phyloP scores from a whole-genome alignment of 1,140 invertebrate genomes.

The Sitophilus oryzae region DNA sequence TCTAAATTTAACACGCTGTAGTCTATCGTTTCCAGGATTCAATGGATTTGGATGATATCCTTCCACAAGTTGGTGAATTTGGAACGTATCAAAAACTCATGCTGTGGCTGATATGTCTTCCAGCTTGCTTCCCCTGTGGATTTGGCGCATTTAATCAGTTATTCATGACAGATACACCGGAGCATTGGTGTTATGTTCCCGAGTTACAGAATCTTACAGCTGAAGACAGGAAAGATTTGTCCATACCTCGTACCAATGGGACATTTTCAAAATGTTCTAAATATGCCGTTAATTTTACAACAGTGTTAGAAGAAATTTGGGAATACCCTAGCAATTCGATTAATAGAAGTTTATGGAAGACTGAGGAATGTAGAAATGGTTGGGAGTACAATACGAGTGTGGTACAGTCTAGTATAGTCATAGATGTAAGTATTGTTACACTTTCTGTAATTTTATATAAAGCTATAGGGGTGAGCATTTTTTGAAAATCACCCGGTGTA shows the following conservation, averaged over 20 bases:
- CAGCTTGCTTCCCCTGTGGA: slow-evolving; percentile 81
- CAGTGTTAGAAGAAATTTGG: slow-evolving; percentile 41
- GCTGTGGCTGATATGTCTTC: slow-evolving; percentile 79
- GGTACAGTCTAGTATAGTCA: slow-evolving; percentile 70
- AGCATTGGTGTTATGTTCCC: slow-evolving; percentile 74
- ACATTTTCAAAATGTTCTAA: slow-evolving; percentile 56
- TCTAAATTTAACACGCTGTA: no score
- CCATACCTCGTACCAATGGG: slow-evolving; percentile 55
- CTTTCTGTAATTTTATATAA: no score
- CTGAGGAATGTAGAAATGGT: slow-evolving; percentile 65
- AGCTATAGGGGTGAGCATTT: no score
- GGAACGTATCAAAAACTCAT: slow-evolving; percentile 80
- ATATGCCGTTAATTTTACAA: slow-evolving; percentile 67
- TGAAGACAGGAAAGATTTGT: slow-evolving; percentile 55
- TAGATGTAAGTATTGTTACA: slow-evolving; percentile 56
- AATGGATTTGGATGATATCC: slow-evolving; percentile 74
- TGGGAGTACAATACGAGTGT: slow-evolving; percentile 72
- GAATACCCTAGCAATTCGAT: slow-evolving; percentile 36
- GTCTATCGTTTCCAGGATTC: background rate
- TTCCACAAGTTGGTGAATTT: slow-evolving; percentile 81
- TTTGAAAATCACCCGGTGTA: no score
- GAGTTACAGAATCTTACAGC: slow-evolving; percentile 54
- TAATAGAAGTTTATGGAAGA: slow-evolving; percentile 54
- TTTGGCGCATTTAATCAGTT: slow-evolving; percentile 88
- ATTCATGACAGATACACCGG: slow-evolving; percentile 76